Percentiles rank a stretch among this genome's conserved stretches.
These are phyloP conservation scores for Hydropsyche betteni DNA, from an alignment of 2,888 invertebrate species.

Conservation along the genomic window DNA sequence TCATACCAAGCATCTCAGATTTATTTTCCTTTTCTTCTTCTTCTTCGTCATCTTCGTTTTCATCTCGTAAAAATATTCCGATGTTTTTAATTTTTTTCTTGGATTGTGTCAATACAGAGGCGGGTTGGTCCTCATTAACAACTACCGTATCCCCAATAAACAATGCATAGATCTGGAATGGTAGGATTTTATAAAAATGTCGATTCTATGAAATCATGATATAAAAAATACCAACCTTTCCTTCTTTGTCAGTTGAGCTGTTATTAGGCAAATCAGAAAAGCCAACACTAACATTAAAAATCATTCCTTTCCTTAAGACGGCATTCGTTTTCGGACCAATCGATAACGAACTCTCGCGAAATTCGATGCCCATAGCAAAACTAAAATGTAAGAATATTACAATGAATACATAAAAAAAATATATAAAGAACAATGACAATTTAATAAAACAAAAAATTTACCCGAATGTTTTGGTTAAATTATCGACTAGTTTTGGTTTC, in stretches of 20 bases:
- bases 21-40: conserved; percentile 82
- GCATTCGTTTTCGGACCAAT: conserved; percentile 90
- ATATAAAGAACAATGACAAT: background rate
- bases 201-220: background rate
- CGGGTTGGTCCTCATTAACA: conserved; percentile 89
- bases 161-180: conserved; percentile 77
- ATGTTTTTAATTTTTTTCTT: conserved; percentile 96
- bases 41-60: conserved; percentile 84
- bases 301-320: conserved; percentile 89
- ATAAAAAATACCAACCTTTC: conserved; percentile 67
- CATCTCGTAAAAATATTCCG: conserved; percentile 93
- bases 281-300: conserved; percentile 95
- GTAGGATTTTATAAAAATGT: background rate
- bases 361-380: conserved; percentile 98
- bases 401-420: background rate
- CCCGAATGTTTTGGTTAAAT: conserved; percentile 94
- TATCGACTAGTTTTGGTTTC: conserved; percentile 84
- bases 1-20: conserved; percentile 74
- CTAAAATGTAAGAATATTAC: conserved; percentile 57
- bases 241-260: conserved; percentile 84
- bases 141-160: conserved; percentile 98
- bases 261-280: conserved; percentile 85
- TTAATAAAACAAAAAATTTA: conserved; percentile 54
- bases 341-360: conserved; percentile 92
- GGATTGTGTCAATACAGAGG: conserved; percentile 86